Evolutionary conservation across 2,888 invertebrate genomes (phyloP).

Genomic region (Sinopyrophorus schimmeli): DNA sequence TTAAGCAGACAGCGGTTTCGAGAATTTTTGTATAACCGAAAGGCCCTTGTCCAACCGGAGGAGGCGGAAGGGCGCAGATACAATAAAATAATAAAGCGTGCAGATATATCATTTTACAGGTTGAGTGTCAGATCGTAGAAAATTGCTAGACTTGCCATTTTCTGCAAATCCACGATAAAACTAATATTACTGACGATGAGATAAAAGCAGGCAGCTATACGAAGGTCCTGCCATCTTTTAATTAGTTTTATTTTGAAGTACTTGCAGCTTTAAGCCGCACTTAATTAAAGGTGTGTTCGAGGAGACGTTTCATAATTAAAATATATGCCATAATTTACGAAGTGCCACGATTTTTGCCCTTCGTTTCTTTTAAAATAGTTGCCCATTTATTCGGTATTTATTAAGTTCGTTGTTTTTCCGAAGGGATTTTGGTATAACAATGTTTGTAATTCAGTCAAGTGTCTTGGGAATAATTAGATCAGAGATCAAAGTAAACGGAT

Average conservation of each 20-base stretch:
- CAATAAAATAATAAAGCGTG: background rate
- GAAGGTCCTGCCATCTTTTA: conserved; percentile 13
- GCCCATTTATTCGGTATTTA: background rate
- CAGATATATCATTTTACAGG: background rate
- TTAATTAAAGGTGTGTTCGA: too few species aligned
- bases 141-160: conserved; percentile 18
- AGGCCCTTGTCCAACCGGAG: too few species aligned
- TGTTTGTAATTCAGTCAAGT: too few species aligned
- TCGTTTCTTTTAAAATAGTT: background rate
- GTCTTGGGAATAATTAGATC: too few species aligned
- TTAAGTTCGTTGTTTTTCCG: too few species aligned
- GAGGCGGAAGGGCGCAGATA: background rate
- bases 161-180: conserved; percentile 9
- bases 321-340: too few species aligned
- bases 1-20: too few species aligned
- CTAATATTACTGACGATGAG: conserved; percentile 13
- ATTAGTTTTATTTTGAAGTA: conserved; percentile 13
- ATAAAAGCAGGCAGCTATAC: conserved; percentile 12
- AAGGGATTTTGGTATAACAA: too few species aligned
- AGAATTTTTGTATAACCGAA: too few species aligned
- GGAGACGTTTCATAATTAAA: too few species aligned
- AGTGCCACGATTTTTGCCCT: too few species aligned
- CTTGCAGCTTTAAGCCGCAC: background rate
- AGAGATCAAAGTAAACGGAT: too few species aligned
- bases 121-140: background rate